Percentiles rank a stretch among this genome's conserved stretches.
Evolutionary conservation across 2,113 vertebrate genomes (phyloP).

Genomic region (Psettodes erumei): DNA sequence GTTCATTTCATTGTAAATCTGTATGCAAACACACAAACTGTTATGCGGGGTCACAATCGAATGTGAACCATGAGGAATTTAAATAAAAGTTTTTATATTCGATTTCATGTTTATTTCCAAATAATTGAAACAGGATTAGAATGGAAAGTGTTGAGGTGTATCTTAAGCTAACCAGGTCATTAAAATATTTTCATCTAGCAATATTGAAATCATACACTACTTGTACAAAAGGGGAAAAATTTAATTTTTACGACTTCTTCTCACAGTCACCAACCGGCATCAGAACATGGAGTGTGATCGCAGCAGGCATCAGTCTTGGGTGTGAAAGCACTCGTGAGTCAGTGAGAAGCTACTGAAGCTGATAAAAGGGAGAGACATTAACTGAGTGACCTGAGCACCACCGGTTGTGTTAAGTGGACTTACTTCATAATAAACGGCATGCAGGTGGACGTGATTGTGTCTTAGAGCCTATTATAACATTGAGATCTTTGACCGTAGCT

Average conservation of each 20-base stretch:
- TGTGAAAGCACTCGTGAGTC: constrained; percentile 65
- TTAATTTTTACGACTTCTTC: constrained; percentile 45
- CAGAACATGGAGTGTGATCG: too few relatives aligned
- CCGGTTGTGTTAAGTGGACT: constrained; percentile 64
- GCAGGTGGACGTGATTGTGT: constrained; percentile 58
- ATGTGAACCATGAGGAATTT: neutral
- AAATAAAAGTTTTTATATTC: neutral
- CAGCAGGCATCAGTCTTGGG: constrained; percentile 45
- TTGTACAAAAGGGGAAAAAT: constrained; percentile 18
- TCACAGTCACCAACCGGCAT: constrained; percentile 30
- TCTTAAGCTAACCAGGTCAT: neutral
- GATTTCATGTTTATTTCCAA: neutral
- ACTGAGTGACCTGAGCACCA: constrained; percentile 77
- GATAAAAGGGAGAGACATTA: constrained; percentile 74
- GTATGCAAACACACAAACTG: neutral
- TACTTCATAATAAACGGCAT: constrained; percentile 61
- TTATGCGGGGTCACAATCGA: too few relatives aligned
- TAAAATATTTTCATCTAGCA: constrained; percentile 3
- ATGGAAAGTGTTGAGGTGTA: too few relatives aligned
- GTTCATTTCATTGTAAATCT: neutral
- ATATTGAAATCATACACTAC: constrained; percentile 2
- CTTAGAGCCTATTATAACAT: constrained; percentile 63
- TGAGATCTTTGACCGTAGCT: constrained; percentile 54
- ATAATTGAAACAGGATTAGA: too few relatives aligned
- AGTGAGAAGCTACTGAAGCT: constrained; percentile 59